Evolutionary conservation across 2,797 vertebrate genomes (phyloP).

Genomic region (Alca torda): DNA sequence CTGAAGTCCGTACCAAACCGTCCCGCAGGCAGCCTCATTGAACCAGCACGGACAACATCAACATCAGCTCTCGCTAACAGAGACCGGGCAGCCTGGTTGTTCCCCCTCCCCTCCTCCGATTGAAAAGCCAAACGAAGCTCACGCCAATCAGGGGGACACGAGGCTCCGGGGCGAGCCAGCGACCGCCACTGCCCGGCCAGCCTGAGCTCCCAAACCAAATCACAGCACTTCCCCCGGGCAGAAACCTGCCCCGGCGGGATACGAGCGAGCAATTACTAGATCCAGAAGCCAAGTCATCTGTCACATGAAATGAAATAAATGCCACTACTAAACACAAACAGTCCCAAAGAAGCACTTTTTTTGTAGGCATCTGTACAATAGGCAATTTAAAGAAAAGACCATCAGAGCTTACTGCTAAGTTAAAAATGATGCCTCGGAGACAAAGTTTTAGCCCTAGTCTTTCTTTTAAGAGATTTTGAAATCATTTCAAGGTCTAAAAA

Average conservation of each 20-base stretch:
- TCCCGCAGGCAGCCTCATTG: not conserved
- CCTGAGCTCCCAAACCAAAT: not conserved
- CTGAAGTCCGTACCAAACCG: not conserved
- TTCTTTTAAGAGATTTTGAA: conserved; percentile 44
- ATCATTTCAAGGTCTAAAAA: conserved; percentile 29
- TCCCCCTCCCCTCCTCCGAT: not conserved
- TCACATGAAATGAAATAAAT: conserved; percentile 48
- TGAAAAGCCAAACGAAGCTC: not conserved
- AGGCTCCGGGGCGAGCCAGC: not conserved
- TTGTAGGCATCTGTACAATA: conserved; percentile 24
- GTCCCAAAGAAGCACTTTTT: conserved; percentile 51
- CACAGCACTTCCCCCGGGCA: not conserved
- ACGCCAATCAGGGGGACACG: rapidly evolving
- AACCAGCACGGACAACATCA: not conserved
- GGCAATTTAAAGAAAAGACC: conserved; percentile 54
- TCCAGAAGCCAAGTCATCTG: conserved; percentile 34
- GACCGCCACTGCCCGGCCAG: not conserved
- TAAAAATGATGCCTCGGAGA: conserved; percentile 39
- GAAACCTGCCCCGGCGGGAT: not conserved
- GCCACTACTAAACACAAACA: not conserved
- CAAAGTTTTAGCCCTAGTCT: conserved; percentile 6
- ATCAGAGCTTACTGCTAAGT: conserved; percentile 25
- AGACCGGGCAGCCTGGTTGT: not conserved
- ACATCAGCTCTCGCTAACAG: not conserved
- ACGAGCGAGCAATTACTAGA: not conserved